Conservation (phyloP, 2,888 invertebrate genomes). For the Dryobotodes eremita region DNA sequence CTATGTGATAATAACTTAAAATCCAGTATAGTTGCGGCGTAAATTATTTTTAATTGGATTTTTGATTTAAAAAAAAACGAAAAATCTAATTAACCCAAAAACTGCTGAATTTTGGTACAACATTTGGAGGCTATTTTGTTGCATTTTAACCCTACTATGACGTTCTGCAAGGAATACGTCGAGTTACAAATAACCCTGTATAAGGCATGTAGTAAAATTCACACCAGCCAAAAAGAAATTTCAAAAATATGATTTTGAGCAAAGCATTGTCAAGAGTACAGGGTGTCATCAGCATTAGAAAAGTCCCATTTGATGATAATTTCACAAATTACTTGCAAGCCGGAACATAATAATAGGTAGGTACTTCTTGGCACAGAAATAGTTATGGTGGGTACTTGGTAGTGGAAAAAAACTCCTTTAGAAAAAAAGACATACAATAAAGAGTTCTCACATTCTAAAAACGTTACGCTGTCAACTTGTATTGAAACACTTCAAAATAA, state of each 20-base stretch:
- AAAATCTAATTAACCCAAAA: no score
- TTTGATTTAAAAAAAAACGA: no score
- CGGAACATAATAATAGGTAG: not conserved
- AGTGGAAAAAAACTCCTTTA: not conserved
- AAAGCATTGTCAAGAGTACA: not conserved
- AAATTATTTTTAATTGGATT: no score
- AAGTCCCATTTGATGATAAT: not conserved
- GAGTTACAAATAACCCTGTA: no score
- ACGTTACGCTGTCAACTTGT: not conserved
- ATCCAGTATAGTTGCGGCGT: no score
- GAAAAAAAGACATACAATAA: not conserved
- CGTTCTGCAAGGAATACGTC: no score
- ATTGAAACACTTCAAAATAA: not conserved
- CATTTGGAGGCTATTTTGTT: no score
- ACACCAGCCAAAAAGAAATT: not conserved
- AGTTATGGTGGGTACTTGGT: not conserved
- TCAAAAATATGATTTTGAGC: not conserved
- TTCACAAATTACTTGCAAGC: constrained; percentile 15
- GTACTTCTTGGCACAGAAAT: not conserved
- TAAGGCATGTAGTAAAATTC: not conserved
- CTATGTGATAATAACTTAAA: no score
- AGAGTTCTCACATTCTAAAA: constrained; percentile 1
- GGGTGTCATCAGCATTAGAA: not conserved
- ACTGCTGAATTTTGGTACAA: no score
- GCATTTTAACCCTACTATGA: no score